Evolutionary conservation across 2,797 vertebrate species (phyloP).

Genomic region (Sitta carolinensis): DNA sequence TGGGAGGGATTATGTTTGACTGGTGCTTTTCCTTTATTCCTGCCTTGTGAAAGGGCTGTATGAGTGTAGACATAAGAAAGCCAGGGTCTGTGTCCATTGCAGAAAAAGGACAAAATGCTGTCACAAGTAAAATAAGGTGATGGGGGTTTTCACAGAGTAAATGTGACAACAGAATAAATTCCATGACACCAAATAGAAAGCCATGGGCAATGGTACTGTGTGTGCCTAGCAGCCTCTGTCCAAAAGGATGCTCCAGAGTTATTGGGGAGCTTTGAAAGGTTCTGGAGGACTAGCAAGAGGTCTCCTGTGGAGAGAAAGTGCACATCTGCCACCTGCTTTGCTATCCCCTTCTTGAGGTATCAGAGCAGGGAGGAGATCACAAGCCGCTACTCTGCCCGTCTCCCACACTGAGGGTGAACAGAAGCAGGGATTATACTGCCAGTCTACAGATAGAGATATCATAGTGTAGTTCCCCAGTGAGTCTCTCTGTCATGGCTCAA

Average conservation of each 20-base stretch:
- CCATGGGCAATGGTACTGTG: background rate
- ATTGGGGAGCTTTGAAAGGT: background rate
- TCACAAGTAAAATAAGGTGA: background rate
- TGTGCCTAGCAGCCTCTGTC: background rate
- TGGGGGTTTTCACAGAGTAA: background rate
- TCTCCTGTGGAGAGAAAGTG: background rate
- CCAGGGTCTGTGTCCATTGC: rapidly evolving
- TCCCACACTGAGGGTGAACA: background rate
- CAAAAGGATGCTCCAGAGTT: background rate
- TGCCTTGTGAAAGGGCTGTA: background rate
- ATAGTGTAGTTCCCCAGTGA: background rate
- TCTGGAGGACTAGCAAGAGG: background rate
- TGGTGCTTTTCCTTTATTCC: background rate
- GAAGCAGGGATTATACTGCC: background rate
- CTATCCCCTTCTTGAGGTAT: background rate
- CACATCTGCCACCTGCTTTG: background rate
- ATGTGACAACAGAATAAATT: background rate
- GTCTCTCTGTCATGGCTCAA: background rate
- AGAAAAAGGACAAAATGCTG: background rate
- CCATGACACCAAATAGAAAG: background rate
- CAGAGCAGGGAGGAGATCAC: background rate
- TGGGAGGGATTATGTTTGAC: background rate
- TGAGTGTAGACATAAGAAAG: background rate
- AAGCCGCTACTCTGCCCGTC: background rate
- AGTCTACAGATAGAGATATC: background rate